Percentiles rank a stretch among this genome's conserved stretches.
Conservation (phyloP, 1,140 invertebrate genomes). For the Platyscapa corneri region DNA sequence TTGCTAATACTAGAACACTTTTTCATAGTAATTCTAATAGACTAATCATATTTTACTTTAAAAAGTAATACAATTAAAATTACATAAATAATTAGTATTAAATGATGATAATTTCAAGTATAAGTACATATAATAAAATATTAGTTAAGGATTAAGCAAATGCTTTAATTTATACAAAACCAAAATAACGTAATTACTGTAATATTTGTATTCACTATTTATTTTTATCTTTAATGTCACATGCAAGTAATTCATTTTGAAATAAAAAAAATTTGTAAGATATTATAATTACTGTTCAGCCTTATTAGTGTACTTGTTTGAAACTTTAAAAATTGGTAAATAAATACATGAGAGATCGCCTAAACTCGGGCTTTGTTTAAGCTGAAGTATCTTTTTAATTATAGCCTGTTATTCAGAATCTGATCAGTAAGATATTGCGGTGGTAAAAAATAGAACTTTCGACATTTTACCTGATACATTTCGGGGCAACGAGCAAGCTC, state of each 20-base stretch:
- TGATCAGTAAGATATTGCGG: not conserved
- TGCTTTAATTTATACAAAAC: not conserved
- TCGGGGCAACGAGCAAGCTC: slow-evolving; percentile 57
- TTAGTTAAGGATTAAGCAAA: not conserved
- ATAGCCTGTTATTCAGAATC: not conserved
- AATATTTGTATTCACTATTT: too few species aligned
- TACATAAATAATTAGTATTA: too few species aligned
- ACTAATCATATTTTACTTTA: too few species aligned
- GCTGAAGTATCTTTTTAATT: not conserved
- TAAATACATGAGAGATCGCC: not conserved
- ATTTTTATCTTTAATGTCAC: too few species aligned
- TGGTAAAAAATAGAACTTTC: slow-evolving; percentile 7
- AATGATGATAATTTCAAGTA: too few species aligned
- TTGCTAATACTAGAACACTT: too few species aligned
- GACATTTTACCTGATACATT: slow-evolving; percentile 50
- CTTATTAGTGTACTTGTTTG: not conserved
- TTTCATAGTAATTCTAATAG: too few species aligned
- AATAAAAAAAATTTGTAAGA: not conserved
- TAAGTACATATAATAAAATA: too few species aligned
- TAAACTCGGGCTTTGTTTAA: not conserved
- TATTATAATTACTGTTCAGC: too few species aligned
- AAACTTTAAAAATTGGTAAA: not conserved
- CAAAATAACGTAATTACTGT: not conserved
- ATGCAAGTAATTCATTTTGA: not conserved
- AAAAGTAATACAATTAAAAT: too few species aligned